A percentile compares a stretch with the other conserved stretches of the same genome.
phyloP scores from a whole-genome alignment of 2,797 vertebrate species.

The Choloepus didactylus region DNA sequence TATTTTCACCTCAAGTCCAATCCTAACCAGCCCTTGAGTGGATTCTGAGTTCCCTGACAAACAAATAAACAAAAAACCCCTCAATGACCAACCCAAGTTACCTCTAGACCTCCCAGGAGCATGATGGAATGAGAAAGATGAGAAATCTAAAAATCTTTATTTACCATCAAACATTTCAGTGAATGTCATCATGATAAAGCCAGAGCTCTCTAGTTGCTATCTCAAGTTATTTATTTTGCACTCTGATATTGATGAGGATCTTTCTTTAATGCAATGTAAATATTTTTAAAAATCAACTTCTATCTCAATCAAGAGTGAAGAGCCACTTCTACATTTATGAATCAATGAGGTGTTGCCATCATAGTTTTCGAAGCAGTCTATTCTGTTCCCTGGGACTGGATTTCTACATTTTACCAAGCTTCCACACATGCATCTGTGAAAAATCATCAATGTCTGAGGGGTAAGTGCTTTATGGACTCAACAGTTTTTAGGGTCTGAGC shows the following conservation, averaged over 20 bases:
- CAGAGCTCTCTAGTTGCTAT: not conserved
- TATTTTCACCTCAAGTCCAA: not conserved
- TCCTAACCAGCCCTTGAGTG: not conserved
- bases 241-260: not conserved
- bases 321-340: not conserved
- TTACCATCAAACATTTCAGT: not conserved
- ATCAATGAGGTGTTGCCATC: not conserved
- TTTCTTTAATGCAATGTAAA: not conserved
- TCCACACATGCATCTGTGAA: not conserved
- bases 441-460: not conserved
- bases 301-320: not conserved
- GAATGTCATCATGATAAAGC: not conserved
- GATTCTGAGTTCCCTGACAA: not conserved
- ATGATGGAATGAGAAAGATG: accelerated
- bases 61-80: not conserved
- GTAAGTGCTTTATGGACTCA: not conserved
- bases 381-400: not conserved
- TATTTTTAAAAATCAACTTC: not conserved
- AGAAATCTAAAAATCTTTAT: not conserved
- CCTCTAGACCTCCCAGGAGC: accelerated
- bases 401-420: not conserved
- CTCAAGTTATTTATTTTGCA: not conserved
- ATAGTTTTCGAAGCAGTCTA: accelerated
- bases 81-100: not conserved
- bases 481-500: not conserved